Evolutionary conservation across 1,140 invertebrate species (phyloP).

Genomic region (Atopsyche davidsoni): DNA sequence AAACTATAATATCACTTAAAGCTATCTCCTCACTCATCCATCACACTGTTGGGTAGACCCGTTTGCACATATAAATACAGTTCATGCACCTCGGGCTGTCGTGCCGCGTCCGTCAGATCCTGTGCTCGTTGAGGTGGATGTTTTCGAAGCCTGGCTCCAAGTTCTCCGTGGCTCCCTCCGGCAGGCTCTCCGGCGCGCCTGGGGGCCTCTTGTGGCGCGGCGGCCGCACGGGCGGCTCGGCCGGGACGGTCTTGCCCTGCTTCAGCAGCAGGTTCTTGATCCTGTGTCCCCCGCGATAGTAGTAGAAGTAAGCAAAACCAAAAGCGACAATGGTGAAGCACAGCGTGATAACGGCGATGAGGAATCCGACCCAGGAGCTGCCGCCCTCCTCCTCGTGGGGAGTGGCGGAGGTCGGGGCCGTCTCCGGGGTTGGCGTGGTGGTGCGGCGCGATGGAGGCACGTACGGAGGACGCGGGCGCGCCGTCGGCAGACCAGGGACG

Average conservation of each 20-base stretch:
- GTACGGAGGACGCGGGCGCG: slow-evolving; percentile 36
- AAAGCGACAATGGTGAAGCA: slow-evolving; percentile 37
- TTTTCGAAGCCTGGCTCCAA: slow-evolving; percentile 24
- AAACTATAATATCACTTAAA: no score
- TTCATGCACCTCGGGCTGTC: no score
- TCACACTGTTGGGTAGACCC: no score
- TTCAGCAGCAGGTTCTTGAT: slow-evolving; percentile 43
- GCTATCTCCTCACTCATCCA: no score
- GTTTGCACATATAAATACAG: no score
- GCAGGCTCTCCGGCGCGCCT: neutral
- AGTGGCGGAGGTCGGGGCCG: neutral
- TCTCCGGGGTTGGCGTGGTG: slow-evolving; percentile 33
- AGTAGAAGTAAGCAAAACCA: slow-evolving; percentile 43
- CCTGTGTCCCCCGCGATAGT: slow-evolving; percentile 44
- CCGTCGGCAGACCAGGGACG: slow-evolving; percentile 35
- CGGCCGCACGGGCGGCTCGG: slow-evolving; percentile 31
- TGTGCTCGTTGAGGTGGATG: slow-evolving; percentile 23
- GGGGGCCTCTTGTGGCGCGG: slow-evolving; percentile 38
- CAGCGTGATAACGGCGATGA: slow-evolving; percentile 38
- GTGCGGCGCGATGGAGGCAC: slow-evolving; percentile 38
- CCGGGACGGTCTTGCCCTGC: slow-evolving; percentile 27
- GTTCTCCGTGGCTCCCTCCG: slow-evolving; percentile 7
- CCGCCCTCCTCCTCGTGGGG: slow-evolving; percentile 15
- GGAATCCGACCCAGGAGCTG: slow-evolving; percentile 38
- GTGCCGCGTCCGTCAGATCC: no score